Evolutionary conservation across 2,797 vertebrate species (phyloP), one percentile per base, ranked within the genome.

Genomic region (Schizothorax lantsangensis): DNA sequence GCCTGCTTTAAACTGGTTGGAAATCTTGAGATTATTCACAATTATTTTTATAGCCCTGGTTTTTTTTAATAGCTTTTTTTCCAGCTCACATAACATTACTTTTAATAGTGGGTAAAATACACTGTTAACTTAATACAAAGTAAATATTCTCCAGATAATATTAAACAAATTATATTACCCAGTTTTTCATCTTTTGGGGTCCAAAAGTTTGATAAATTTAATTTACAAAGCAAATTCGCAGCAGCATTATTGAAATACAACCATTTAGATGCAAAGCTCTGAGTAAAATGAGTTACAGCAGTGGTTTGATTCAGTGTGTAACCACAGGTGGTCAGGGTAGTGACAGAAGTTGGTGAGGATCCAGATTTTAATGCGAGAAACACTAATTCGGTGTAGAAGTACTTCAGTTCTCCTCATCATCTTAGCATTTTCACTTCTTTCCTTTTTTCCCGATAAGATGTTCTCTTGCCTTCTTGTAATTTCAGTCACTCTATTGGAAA

Each of bases 401-500:
- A 38, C 43, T 43, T 14, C 0, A 68, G 64, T 36, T 36, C 30
- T 68, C 64, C 14, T 36, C 15, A 19, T 30, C 59, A 15, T 15
- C 2, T 30, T 64, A 57, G 75, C 49, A 14, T 45, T 43, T 79
- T 64, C 6, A 79, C 30, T 69, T 68, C 75, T 23, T 38, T 7
- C 11, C 6, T 23, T 43, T 11, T 72, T 43, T 57, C 6, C 21
- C 33, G 12, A 68, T 26, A 47, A 19, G 6, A 52, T 38, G 47
- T 30, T 36, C 17, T 59, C n/a, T 74, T 64, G 59, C 79, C 71
- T 59, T 4, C 26, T 8, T 57, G 52, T 33, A 6, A 30, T 40
- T 33, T 26, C 6, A 77, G 19, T 64, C 38, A 86, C 5, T 86
- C 54, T 78, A 7, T 52, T 83, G 33, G 30, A 54, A 54, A 40